Evolutionary conservation across 2,888 invertebrate genomes (phyloP), one percentile per base, ranked within the genome.

Genomic region (Lissocephala sabroskyi): DNA sequence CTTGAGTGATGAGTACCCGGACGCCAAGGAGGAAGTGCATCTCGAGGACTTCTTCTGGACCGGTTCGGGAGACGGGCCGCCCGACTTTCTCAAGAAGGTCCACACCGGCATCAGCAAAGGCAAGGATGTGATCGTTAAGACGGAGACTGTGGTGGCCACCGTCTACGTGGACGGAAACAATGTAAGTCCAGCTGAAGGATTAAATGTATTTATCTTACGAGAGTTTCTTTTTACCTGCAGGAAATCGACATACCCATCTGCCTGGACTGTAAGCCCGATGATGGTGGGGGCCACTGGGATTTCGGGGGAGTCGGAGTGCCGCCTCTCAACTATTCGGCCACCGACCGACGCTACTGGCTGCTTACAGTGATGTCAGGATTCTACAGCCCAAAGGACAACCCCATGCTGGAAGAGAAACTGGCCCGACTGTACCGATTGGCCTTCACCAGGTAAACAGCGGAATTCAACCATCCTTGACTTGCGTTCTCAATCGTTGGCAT

Each of bases 11-110:
- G 77, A 79, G 49, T 82, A 82, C 63, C 74, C 80, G 1, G 82
- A 82, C 48, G 57, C 80, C 4, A 74, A 82, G 41, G 81, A 84
- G 45, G 83, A 85, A 51, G 77, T 85, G 2, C 82, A 82, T 26
- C 74, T 95, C 48, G 94, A 94, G 74, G 94, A 95, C 82, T 95
- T 95, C 84, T 92, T 95, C 82, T 95, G 95, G 95, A 93, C 93
- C 0, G 94, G 94, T 0, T 92, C 92, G 0, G 94, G 94, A 0
- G 94, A 94, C 79, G 94, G 92, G 0, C 90, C 91, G 0, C 87
- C 89, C 6, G 87, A 87, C 0, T 84, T 79, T 49, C 59, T 83
- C 5, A 82, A 81, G 59, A 81, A 82, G 47, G 82, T 84, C 9
- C 84, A 83, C 51, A 82, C 88, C 85, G 73, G 86, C 87, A 63